A percentile compares a stretch with the other conserved stretches of the same genome.
Evolutionary conservation across 2,797 vertebrate species (phyloP).

Genomic region (Lagodon rhomboides): DNA sequence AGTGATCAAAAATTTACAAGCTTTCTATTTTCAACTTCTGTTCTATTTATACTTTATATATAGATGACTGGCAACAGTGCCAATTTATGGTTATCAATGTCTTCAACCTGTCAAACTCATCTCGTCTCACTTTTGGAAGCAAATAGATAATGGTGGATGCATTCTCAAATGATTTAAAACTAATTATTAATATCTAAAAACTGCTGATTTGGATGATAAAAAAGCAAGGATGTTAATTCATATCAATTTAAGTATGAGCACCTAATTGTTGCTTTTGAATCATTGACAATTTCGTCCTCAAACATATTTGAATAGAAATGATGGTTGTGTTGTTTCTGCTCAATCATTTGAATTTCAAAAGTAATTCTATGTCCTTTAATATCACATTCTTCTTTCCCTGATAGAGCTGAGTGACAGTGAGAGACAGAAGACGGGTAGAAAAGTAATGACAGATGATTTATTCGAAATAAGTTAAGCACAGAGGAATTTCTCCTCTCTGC

Average conservation of each 20-base stretch:
- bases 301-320: not conserved
- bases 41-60: not conserved
- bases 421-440: not conserved
- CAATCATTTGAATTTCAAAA: not conserved
- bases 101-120: not conserved
- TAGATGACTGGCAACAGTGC: too few species aligned
- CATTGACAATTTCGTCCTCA: not conserved
- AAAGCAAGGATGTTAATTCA: not conserved
- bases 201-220: not conserved
- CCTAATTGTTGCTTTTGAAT: not conserved
- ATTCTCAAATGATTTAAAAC: not conserved
- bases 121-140: not conserved
- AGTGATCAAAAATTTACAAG: conserved; percentile 12
- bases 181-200: not conserved
- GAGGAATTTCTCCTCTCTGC: not conserved
- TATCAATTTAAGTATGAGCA: not conserved
- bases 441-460: too few species aligned
- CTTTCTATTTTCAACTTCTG: conserved; percentile 21
- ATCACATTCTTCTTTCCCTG: not conserved
- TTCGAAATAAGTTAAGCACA: too few species aligned
- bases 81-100: conserved; percentile 9
- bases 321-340: not conserved
- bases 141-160: not conserved
- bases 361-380: not conserved
- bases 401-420: not conserved